Conservation (phyloP, 1,140 invertebrate species). For the Radopholus similis region DNA sequence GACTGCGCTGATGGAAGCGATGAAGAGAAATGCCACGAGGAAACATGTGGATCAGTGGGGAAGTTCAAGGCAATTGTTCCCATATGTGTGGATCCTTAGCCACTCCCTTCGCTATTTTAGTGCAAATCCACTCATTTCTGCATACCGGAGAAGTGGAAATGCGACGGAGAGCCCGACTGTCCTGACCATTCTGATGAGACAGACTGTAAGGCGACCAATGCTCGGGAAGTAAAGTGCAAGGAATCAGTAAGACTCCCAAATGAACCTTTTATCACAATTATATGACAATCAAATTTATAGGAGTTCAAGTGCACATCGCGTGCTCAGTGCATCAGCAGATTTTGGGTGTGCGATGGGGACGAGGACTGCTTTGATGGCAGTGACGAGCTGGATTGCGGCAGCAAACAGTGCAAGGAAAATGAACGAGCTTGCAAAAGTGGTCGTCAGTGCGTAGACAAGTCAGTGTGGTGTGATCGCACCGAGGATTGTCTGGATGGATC, state of each 20-base stretch:
- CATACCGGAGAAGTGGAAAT: conserved; percentile 75
- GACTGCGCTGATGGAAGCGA: conserved; percentile 76
- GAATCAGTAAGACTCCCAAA: background rate
- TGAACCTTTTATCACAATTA: no score
- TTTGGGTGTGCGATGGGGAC: conserved; percentile 42
- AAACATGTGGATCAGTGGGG: conserved; percentile 14
- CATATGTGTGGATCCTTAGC: background rate
- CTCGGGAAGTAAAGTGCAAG: conserved; percentile 6
- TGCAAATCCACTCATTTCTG: conserved; percentile 74
- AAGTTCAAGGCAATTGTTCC: conserved; percentile 27
- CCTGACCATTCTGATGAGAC: conserved; percentile 42
- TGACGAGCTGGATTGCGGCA: conserved; percentile 17
- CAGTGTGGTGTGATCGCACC: conserved; percentile 68
- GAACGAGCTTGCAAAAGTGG: conserved; percentile 67
- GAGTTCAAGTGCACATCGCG: conserved; percentile 54
- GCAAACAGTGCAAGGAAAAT: conserved; percentile 2
- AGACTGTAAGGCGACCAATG: conserved; percentile 7
- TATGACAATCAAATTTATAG: no score
- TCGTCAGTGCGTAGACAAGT: conserved; percentile 68
- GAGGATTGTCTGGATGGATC: conserved; percentile 72
- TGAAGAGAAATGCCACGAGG: conserved; percentile 65
- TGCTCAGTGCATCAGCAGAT: conserved; percentile 54
- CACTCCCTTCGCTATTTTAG: conserved; percentile 8
- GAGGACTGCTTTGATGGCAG: conserved; percentile 31
- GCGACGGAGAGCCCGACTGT: conserved; percentile 69